Base-by-base conservation (phyloP, 1,140 invertebrate genomes). In the Eubasilissa regina region DNA sequence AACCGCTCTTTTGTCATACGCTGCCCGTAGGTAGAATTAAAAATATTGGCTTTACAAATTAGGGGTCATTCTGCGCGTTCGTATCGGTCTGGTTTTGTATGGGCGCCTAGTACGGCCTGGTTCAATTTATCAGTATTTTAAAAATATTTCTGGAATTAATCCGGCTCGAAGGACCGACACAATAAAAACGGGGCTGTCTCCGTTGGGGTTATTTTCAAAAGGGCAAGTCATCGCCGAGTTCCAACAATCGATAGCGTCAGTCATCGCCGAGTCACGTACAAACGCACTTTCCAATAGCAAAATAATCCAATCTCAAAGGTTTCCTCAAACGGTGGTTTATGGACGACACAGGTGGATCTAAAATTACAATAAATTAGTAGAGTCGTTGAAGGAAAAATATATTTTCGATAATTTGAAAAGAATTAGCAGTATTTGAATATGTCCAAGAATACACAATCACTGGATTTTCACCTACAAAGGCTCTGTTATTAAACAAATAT, bases 21-120 rank as follows among this genome's bases (percentile, higher is more conserved):
- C 25, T 1, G 6, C 25, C 25, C 25, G 6, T 35, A 35, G 48
- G 48, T 51, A 3, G n/a, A 8, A 13, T 13, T 4, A 0, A 64
- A 64, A 64, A 64, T 64, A 64, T 64, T 64, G 13, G 11, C 25
- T 64, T 64, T 64, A 64, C 35, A 64, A 64, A 64, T 64, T 64
- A 64, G 35, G 35, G 35, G n/a, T 64, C 25, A 43, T 64, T 64
- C 13, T 12, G 25, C 25, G 21, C 10, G 13, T 4, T 43, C 13
- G 6, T 25, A 62, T 62, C 58, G n/a, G 58, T 62, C 6, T 11
- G 7, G 25, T 6, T 35, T 62, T 62, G 19, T 62, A 62, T 62
- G 12, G 25, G 58, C 19, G 58, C 19, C 58, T 35, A 13, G 58
- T 62, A 62, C 58, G 25, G 58, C 11, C 58, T 62, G 21, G 58